Conservation (phyloP, 2,797 vertebrate species). For the Myotis findleyi region DNA sequence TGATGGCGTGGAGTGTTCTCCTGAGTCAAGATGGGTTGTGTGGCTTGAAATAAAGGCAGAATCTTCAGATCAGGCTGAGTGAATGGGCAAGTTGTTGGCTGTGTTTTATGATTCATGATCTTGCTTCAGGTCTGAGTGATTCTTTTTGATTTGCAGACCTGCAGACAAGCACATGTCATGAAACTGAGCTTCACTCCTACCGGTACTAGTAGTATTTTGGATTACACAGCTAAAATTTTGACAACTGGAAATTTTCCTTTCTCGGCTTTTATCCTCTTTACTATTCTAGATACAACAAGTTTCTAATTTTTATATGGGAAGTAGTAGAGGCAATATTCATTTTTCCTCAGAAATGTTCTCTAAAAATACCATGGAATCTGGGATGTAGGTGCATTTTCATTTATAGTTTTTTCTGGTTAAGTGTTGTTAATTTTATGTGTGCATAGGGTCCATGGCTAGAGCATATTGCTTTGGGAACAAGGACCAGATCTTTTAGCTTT, state of each 20-base stretch:
- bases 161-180: background rate
- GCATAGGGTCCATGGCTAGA: background rate
- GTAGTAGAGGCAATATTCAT: background rate
- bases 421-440: background rate
- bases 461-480: background rate
- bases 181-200: background rate
- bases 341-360: background rate
- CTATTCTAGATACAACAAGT: background rate
- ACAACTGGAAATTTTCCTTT: background rate
- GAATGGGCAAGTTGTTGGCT: background rate
- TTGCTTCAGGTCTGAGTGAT: conserved; percentile 30
- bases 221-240: background rate
- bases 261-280: background rate
- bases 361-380: background rate
- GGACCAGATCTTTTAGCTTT: background rate
- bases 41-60: background rate
- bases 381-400: background rate
- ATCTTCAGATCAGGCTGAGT: conserved; percentile 3
- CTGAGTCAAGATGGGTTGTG: background rate
- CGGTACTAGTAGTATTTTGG: background rate
- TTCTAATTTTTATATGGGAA: background rate
- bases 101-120: conserved; percentile 36
- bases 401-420: background rate
- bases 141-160: background rate
- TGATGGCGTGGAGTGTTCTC: conserved; percentile 6